These are phyloP conservation scores for Brachionus rotundiformis DNA, from an alignment of 1,140 invertebrate species.

Conservation along the genomic window DNA sequence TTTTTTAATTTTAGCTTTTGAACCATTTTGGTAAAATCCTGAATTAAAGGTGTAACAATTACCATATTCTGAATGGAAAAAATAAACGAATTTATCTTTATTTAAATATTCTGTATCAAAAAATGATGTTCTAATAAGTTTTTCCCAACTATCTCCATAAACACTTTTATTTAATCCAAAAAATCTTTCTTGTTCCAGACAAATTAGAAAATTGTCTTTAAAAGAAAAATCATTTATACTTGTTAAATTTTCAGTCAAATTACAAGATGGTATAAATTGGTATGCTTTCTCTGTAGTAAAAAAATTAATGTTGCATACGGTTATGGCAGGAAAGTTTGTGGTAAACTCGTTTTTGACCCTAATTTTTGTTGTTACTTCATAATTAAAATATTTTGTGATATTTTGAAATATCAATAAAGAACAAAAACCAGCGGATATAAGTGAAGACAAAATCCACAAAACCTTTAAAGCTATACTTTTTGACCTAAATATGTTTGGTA, in stretches of 20 bases:
- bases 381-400: not conserved
- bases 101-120: not conserved
- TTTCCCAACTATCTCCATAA: not conserved
- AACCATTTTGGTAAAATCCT: not conserved
- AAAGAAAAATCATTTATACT: not conserved
- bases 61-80: not conserved
- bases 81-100: not conserved
- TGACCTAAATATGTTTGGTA: conserved; percentile 29
- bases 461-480: not conserved
- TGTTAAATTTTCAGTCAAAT: not conserved
- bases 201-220: not conserved
- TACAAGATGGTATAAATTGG: not conserved
- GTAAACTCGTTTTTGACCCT: not conserved
- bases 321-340: not conserved
- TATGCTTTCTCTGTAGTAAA: not conserved
- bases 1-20: not conserved
- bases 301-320: conserved; percentile 30
- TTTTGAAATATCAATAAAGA: not conserved
- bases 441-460: not conserved
- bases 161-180: not conserved
- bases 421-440: not conserved
- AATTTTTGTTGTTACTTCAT: conserved; percentile 18
- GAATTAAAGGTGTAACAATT: not conserved
- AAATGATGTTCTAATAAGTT: not conserved
- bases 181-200: not conserved